Evolutionary conservation across 2,113 vertebrate species (phyloP).

Genomic region (Pungitius pungitius): DNA sequence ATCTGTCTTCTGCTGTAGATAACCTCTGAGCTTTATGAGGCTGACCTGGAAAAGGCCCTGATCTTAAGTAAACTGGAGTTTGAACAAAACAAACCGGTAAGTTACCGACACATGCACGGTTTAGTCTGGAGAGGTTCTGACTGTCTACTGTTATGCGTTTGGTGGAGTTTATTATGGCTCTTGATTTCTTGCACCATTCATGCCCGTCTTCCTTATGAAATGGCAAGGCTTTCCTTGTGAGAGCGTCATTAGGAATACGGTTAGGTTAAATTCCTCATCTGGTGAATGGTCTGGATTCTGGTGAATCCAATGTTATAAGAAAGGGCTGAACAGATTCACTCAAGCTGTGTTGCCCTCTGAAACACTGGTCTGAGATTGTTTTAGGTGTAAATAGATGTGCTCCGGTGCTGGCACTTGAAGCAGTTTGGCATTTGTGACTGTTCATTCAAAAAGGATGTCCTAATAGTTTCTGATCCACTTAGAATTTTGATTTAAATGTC

Average conservation of each 20-base stretch:
- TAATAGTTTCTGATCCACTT: not conserved
- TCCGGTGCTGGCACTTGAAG: not conserved
- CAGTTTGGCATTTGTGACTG: not conserved
- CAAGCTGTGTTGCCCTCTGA: not conserved
- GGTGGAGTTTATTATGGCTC: not conserved
- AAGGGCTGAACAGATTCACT: not conserved
- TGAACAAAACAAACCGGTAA: slow-evolving; percentile 90
- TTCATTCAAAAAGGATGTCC: not conserved
- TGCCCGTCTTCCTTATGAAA: not conserved
- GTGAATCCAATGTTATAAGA: not conserved
- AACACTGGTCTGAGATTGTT: not conserved
- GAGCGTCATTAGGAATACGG: not conserved
- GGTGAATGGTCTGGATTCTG: not conserved
- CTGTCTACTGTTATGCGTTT: not conserved
- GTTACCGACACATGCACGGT: not conserved
- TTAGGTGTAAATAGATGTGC: no score
- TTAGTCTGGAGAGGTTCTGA: not conserved
- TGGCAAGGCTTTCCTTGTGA: not conserved
- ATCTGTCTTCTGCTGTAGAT: slow-evolving; percentile 76
- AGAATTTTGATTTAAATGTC: not conserved
- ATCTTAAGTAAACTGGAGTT: slow-evolving; percentile 93
- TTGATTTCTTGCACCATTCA: not conserved
- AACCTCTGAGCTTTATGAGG: slow-evolving; percentile 93
- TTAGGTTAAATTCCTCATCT: not conserved
- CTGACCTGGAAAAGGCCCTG: slow-evolving; percentile 95